Conservation (phyloP, 2,797 vertebrate genomes). For the Characodon lateralis region DNA sequence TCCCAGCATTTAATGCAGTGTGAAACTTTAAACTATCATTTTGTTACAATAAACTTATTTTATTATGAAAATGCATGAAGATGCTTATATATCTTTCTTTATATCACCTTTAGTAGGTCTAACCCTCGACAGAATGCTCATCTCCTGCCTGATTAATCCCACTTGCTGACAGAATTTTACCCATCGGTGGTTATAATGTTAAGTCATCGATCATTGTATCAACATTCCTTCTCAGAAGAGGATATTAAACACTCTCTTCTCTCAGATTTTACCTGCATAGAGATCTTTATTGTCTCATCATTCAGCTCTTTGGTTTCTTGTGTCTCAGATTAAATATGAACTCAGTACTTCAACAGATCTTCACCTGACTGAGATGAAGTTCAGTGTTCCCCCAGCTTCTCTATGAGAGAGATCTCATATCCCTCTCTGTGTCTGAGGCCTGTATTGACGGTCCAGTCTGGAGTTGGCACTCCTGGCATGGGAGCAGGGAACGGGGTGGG, state of each 20-base stretch:
- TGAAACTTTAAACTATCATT: too few relatives aligned
- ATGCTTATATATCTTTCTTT: neutral
- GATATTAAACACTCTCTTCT: neutral
- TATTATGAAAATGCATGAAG: neutral
- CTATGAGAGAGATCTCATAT: neutral
- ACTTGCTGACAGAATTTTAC: neutral
- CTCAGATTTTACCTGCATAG: neutral
- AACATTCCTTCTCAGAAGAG: neutral
- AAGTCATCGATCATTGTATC: too few relatives aligned
- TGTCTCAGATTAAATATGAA: neutral
- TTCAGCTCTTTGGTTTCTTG: too few relatives aligned
- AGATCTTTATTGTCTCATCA: too few relatives aligned
- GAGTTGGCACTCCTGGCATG: slow-evolving; percentile 63
- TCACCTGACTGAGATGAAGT: neutral
- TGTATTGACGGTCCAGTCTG: slow-evolving; percentile 66
- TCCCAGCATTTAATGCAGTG: neutral
- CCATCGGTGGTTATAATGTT: neutral
- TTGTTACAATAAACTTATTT: neutral
- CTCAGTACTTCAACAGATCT: neutral
- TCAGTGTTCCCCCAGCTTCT: too few relatives aligned
- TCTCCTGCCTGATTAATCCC: neutral
- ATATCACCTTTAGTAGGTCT: neutral
- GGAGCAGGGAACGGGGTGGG: slow-evolving; percentile 45
- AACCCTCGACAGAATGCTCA: neutral
- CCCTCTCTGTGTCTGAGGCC: slow-evolving; percentile 35